Base-by-base conservation (phyloP, 1,140 invertebrate genomes). In the Nasonia longicornis region DNA sequence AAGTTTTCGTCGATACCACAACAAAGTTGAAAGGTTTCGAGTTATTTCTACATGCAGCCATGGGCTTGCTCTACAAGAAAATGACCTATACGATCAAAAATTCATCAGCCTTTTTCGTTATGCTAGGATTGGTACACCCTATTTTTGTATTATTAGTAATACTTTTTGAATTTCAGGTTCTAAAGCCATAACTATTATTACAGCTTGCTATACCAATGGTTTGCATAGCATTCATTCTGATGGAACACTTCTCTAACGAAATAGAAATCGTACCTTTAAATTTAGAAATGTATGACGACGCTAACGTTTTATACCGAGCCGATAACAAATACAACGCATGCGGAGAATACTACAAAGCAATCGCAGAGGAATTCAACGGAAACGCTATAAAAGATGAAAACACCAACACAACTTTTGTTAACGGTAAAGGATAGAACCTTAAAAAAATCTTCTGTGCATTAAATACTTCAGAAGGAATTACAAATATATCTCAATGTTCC, bases 61-160 rank as follows among this genome's bases (percentile, higher is more conserved):
- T 42, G 0, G 90, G 87, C 58, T 82, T 89, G 29, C 77, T 89
- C 0, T 26, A 66, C 0, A 90, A 90, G 66, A 91, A 91, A 84
- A 70, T 86, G 0, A 86, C 66, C 12, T 91, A 87, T 35, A 85
- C 85, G 0, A 82, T 20, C 2, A 91, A 89, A 73, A 90, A 91
- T 83, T 64, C 84, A 20, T 58, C 77, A 12, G 82, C 81, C 12
- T 70, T 85, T 67, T 58, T 87, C 38, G 69, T 86, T 10, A 90
- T 83, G 22, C 84, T 88, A 82, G 35, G 38, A n/a, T 45, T 77
- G 75, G 75, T 77, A 75, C 11, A 7, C 20, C 16, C 63, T 42
- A 42, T 42, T 42, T 42, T 42, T 42, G 38, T 42, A 42, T 42
- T 42, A 42, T 42, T 10, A 42, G 6, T 8, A 42, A 42, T 42